phyloP scores from a whole-genome alignment of 2,113 vertebrate species.

The Oncorhynchus nerka region DNA sequence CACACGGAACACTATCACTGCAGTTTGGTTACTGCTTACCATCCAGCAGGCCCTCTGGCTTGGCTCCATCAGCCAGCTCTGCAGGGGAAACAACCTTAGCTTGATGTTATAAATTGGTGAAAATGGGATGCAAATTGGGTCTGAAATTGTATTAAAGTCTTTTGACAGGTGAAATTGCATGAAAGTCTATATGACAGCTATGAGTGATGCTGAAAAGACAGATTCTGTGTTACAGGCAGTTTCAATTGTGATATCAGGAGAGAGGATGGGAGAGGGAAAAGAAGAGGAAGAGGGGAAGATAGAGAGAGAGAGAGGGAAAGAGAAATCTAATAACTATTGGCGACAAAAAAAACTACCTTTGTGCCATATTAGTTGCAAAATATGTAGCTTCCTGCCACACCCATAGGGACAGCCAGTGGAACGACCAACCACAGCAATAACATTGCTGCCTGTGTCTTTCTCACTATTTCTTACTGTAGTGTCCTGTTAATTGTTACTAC shows the following conservation, averaged over 20 bases:
- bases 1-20: neutral
- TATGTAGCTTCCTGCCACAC: too few species aligned
- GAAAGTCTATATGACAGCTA: conserved; percentile 42
- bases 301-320: neutral
- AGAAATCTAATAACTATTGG: neutral
- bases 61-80: conserved; percentile 22
- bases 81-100: conserved; percentile 35
- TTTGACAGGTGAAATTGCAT: conserved; percentile 43
- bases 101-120: conserved; percentile 47
- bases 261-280: neutral
- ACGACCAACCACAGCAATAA: too few species aligned
- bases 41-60: neutral
- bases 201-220: conserved; percentile 50
- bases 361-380: too few species aligned
- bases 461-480: too few species aligned
- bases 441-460: too few species aligned
- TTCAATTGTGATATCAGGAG: neutral
- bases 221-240: neutral
- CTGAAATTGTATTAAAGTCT: conserved; percentile 52
- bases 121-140: conserved; percentile 59
- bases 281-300: conserved; percentile 9
- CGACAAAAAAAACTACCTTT: neutral
- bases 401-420: too few species aligned
- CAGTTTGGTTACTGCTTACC: neutral
- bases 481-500: too few species aligned